phyloP scores from a whole-genome alignment of 2,113 vertebrate genomes.

The Grantiella picta region DNA sequence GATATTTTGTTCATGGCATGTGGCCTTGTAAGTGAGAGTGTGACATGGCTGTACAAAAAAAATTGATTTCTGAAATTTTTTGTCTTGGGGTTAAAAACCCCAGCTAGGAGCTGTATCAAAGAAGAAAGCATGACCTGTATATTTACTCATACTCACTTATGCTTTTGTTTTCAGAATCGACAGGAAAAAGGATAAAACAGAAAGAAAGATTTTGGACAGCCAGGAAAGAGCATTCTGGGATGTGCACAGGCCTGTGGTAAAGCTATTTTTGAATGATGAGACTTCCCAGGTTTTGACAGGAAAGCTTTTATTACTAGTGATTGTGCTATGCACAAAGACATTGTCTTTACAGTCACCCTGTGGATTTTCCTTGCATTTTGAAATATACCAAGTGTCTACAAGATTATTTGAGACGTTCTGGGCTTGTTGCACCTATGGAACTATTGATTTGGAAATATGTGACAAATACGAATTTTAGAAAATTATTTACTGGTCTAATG shows the following conservation, averaged over 20 bases:
- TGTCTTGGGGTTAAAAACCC: background rate
- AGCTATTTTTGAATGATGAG: conserved; percentile 26
- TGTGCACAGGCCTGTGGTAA: conserved; percentile 95
- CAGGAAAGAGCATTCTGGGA: conserved; percentile 98
- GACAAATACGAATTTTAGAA: background rate
- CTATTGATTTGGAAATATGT: background rate
- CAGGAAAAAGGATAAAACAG: conserved; percentile 96
- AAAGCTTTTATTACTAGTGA: background rate
- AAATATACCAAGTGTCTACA: background rate
- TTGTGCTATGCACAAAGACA: background rate
- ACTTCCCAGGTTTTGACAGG: background rate
- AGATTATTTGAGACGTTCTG: background rate
- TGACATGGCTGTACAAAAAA: background rate
- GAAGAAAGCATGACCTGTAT: background rate
- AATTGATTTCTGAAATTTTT: background rate
- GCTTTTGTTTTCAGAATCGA: conserved; percentile 82
- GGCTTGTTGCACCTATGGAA: background rate
- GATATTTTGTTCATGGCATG: background rate
- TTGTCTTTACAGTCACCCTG: background rate
- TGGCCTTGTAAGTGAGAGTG: background rate
- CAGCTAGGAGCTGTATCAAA: background rate
- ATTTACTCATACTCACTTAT: background rate
- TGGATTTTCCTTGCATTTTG: background rate
- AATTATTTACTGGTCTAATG: background rate
- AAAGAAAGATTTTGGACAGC: conserved; percentile 96